Base-by-base conservation (phyloP, 2,888 invertebrate species). In the Spilarctia lutea region DNA sequence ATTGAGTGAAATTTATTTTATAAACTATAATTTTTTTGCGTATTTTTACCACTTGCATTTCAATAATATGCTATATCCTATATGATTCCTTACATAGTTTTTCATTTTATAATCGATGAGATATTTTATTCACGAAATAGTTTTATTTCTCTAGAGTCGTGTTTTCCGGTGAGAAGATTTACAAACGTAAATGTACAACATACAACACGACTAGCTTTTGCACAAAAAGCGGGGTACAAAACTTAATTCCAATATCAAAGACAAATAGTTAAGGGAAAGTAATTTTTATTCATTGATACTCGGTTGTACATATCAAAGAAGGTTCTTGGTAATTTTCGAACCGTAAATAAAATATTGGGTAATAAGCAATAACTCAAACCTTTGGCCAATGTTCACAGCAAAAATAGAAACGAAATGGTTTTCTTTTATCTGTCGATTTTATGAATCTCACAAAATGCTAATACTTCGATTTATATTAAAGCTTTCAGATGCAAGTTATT, bases 311-410 rank as follows among this genome's bases (percentile, higher is more conserved):
- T 75, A 72, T 68, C 73, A 71, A 68, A 69, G 45, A 71, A 60
- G 35, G 33, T 24, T 69, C 78, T 77, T 73, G 63, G 75, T 71
- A 80, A 81, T 81, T 80, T 79, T 80, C 75, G 75, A 76, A 77
- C 76, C 85, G 80, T 79, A 83, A 84, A 78, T 84, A 84, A 86
- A 85, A 85, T 86, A 79, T 86, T 79, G 84, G 83, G 78, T 78
- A 76, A 65, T 42, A 72, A 33, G 81, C 78, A 75, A 89, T 88
- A 86, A 87, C 77, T 86, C 84, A 82, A 81, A 79, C 81, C 82
- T 84, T 83, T 83, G 68, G 81, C 78, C 83, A 83, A 83, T 84
- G 82, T 85, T 85, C 80, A 82, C 78, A 65, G 71, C 74, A 76
- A 75, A 77, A 80, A 81, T 82, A 76, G 72, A 73, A 72, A 75